These are phyloP conservation scores for Phymanthus crucifer DNA, from an alignment of 92 coral and sea anemone species.

Conservation along the genomic window DNA sequence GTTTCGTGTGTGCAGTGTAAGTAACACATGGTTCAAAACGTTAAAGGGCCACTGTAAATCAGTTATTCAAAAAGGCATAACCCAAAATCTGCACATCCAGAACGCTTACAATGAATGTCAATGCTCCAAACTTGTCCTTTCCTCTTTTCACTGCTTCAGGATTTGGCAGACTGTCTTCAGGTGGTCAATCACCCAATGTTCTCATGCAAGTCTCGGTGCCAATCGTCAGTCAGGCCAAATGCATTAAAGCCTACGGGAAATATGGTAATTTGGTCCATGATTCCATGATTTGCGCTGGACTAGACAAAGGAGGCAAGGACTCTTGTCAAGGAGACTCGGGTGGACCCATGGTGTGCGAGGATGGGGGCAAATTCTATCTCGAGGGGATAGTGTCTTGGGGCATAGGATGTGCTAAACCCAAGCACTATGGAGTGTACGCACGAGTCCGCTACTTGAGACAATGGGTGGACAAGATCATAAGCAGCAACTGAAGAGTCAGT, in stretches of 20 bases:
- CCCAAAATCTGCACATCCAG: too few relatives aligned
- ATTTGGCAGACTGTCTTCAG: slow-evolving; percentile 52
- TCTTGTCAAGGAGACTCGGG: slow-evolving; percentile 75
- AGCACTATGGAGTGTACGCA: slow-evolving; percentile 64
- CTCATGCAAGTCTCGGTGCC: slow-evolving; percentile 76
- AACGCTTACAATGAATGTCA: not conserved
- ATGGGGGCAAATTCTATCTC: slow-evolving; percentile 51
- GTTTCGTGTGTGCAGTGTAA: too few relatives aligned
- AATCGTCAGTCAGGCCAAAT: slow-evolving; percentile 39
- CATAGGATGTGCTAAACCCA: slow-evolving; percentile 51
- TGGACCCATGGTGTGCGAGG: slow-evolving; percentile 73
- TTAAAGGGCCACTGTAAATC: too few relatives aligned
- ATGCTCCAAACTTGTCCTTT: not conserved
- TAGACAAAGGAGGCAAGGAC: slow-evolving; percentile 60
- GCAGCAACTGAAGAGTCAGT: slow-evolving; percentile 13
- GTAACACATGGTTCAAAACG: too few relatives aligned
- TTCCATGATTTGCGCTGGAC: slow-evolving; percentile 79
- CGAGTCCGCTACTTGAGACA: slow-evolving; percentile 43
- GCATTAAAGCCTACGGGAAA: slow-evolving; percentile 40
- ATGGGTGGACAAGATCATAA: slow-evolving; percentile 42
- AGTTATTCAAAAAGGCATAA: too few relatives aligned
- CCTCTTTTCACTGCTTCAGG: slow-evolving; percentile 28
- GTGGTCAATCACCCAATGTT: slow-evolving; percentile 32
- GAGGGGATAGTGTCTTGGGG: slow-evolving; percentile 73
- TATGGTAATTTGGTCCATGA: slow-evolving; percentile 45